Evolutionary conservation across 2,113 vertebrate genomes (phyloP).

Genomic region (Numenius arquata): DNA sequence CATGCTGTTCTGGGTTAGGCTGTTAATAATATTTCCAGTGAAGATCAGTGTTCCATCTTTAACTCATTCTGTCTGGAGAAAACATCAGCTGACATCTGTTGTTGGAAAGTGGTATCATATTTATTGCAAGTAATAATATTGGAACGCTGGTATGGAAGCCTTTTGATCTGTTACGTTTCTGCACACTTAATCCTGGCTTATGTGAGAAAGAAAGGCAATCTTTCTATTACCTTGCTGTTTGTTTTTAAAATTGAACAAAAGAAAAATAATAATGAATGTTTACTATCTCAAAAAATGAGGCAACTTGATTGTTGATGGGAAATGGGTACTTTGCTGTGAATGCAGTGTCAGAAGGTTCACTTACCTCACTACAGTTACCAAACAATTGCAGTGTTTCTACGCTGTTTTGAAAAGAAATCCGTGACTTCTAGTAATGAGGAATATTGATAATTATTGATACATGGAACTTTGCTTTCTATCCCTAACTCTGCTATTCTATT

Average conservation of each 20-base stretch:
- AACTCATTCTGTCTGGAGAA: slow-evolving; percentile 22
- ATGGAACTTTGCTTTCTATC: neutral
- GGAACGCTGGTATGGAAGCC: neutral
- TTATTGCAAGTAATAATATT: neutral
- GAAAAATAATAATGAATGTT: neutral
- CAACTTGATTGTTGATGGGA: neutral
- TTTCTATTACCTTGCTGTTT: neutral
- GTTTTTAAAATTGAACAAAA: neutral
- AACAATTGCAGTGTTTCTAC: neutral
- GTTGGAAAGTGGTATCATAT: neutral
- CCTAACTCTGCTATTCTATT: neutral
- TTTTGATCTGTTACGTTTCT: neutral
- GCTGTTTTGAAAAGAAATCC: neutral
- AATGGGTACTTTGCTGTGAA: neutral
- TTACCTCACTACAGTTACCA: neutral
- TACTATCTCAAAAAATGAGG: neutral
- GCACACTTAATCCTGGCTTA: neutral
- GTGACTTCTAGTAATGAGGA: neutral
- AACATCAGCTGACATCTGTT: slow-evolving; percentile 30
- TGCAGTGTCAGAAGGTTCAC: neutral
- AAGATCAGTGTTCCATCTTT: slow-evolving; percentile 27
- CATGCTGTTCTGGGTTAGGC: neutral
- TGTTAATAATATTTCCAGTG: neutral
- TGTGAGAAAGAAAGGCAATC: neutral
- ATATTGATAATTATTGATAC: neutral